Evolutionary conservation across 2,797 vertebrate species (phyloP).

Genomic region (Sebastes oblongus): DNA sequence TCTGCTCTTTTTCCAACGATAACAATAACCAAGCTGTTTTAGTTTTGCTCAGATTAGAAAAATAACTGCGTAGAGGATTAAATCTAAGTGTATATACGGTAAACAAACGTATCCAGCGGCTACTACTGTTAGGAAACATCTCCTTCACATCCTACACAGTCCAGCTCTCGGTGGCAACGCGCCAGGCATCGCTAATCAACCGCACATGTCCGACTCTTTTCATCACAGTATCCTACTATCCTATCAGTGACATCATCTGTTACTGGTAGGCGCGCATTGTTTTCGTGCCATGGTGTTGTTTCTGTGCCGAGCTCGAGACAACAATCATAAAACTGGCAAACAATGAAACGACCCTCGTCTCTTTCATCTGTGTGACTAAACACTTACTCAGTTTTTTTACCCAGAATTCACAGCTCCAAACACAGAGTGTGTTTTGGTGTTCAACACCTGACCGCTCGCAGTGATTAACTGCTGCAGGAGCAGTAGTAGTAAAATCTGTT

Average conservation of each 20-base stretch:
- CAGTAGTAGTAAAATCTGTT: background rate
- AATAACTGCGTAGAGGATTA: background rate
- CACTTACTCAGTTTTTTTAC: constrained; percentile 5
- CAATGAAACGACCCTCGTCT: constrained; percentile 8
- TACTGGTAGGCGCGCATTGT: background rate
- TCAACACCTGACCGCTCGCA: background rate
- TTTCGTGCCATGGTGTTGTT: constrained; percentile 39
- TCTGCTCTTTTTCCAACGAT: background rate
- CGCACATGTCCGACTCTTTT: constrained; percentile 10
- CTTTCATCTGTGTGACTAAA: constrained; percentile 54
- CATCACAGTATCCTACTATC: background rate
- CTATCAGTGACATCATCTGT: constrained; percentile 26
- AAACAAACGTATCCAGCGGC: background rate
- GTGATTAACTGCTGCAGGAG: background rate
- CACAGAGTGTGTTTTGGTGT: background rate
- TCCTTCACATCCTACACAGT: background rate
- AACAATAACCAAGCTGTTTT: background rate
- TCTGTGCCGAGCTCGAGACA: constrained; percentile 20
- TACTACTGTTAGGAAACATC: background rate
- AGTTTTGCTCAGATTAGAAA: background rate
- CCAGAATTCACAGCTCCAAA: constrained; percentile 6
- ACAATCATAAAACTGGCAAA: constrained; percentile 42
- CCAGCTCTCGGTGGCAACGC: background rate
- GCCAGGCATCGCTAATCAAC: constrained; percentile 27
- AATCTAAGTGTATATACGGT: background rate